Percentiles rank a stretch among this genome's conserved stretches.
Evolutionary conservation across 2,888 invertebrate species (phyloP).

Genomic region (Protodeltote pygarga): DNA sequence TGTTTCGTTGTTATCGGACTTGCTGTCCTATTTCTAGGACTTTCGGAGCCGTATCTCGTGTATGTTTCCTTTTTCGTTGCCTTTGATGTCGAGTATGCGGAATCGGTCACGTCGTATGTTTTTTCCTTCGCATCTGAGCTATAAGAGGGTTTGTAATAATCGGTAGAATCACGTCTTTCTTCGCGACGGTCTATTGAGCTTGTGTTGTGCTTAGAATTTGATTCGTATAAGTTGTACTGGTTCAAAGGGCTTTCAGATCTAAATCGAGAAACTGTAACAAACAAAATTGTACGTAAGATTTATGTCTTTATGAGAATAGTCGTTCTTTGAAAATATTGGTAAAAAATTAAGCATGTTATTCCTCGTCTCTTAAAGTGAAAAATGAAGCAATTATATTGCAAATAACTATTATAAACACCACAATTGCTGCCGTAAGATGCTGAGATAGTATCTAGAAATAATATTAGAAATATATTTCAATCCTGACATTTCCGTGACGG

Average conservation of each 20-base stretch:
- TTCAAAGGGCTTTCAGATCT: constrained; percentile 83
- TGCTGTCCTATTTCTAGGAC: constrained; percentile 78
- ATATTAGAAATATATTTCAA: no score
- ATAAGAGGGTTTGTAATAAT: constrained; percentile 79
- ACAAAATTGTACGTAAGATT: constrained; percentile 10
- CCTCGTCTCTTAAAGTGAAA: no score
- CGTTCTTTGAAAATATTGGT: neutral
- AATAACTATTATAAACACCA: no score
- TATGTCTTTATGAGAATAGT: neutral
- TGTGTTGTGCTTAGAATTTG: constrained; percentile 71
- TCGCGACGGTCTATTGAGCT: constrained; percentile 80
- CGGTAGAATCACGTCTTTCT: constrained; percentile 75
- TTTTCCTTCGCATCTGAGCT: constrained; percentile 77
- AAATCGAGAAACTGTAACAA: constrained; percentile 75
- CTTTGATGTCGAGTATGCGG: constrained; percentile 76
- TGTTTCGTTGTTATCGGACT: constrained; percentile 85
- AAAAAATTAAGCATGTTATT: no score
- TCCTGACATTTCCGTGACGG: no score
- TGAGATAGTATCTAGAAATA: no score
- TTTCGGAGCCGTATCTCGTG: constrained; percentile 77
- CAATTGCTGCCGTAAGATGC: no score
- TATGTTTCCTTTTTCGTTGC: constrained; percentile 75
- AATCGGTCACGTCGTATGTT: constrained; percentile 79
- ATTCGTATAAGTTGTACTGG: constrained; percentile 75
- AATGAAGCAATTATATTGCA: no score